Evolutionary conservation across 1,140 invertebrate genomes (phyloP).

Genomic region (Platyscapa corneri): DNA sequence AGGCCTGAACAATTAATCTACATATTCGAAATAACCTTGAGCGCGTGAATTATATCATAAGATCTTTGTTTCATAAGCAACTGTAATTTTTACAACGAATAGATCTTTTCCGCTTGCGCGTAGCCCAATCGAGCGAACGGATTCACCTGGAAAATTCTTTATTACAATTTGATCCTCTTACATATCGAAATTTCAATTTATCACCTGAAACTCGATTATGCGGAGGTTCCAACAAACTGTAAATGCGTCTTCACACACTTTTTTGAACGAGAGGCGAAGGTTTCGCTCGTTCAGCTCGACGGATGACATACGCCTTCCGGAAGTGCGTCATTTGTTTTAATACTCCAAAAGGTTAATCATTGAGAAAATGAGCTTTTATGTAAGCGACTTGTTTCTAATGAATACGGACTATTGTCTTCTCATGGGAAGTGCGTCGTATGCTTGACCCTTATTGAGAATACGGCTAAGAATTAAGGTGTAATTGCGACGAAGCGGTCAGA

Average conservation of each 20-base stretch:
- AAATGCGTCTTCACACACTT: conserved; percentile 6
- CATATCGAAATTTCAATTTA: not conserved
- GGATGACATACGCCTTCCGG: not conserved
- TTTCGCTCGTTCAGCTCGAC: not conserved
- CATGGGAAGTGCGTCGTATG: not conserved
- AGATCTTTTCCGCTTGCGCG: no score
- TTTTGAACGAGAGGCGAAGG: not conserved
- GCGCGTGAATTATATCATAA: not conserved
- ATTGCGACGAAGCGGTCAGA: not conserved
- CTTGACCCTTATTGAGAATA: not conserved
- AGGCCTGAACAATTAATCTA: not conserved
- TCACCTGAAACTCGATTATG: not conserved
- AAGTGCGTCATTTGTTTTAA: not conserved
- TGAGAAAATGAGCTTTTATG: conserved; percentile 14
- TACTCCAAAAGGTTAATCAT: conserved; percentile 12
- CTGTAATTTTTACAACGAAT: no score
- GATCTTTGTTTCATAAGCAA: not conserved
- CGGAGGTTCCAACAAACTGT: not conserved
- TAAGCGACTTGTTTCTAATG: conserved; percentile 8
- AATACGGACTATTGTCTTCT: not conserved
- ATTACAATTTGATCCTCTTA: not conserved
- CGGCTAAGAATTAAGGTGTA: not conserved
- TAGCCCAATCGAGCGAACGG: no score
- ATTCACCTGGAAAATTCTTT: not conserved
- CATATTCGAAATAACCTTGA: not conserved